A percentile compares a stretch with the other conserved stretches of the same genome.
Evolutionary conservation across 2,113 vertebrate species (phyloP).

Genomic region (Laterallus jamaicensis): DNA sequence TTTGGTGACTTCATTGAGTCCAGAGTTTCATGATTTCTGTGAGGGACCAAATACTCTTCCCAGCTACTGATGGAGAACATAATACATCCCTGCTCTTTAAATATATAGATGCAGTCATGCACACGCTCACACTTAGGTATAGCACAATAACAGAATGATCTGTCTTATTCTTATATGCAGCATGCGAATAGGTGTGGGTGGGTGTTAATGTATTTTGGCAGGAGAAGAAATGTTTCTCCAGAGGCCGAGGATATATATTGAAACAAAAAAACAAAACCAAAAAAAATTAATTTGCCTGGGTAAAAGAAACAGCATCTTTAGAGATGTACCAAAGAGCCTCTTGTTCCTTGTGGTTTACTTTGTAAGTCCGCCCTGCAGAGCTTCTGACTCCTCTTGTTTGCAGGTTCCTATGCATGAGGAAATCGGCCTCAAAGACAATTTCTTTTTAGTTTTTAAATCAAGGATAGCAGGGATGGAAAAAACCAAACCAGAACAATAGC

Average conservation of each 20-base stretch:
- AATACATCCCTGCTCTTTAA: background rate
- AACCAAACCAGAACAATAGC: background rate
- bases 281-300: slow-evolving; percentile 41
- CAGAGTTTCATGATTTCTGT: background rate
- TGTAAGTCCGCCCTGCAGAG: background rate
- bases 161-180: slow-evolving; percentile 19
- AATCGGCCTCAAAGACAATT: background rate
- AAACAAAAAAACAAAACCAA: background rate
- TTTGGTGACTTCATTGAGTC: background rate
- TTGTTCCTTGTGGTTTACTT: background rate
- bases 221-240: slow-evolving; percentile 32
- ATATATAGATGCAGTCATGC: background rate
- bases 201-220: slow-evolving; percentile 40
- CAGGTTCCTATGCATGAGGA: background rate
- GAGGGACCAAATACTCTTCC: background rate
- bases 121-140: background rate
- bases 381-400: background rate
- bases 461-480: background rate
- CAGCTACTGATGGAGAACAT: background rate
- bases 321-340: background rate
- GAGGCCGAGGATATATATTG: background rate
- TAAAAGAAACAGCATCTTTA: background rate
- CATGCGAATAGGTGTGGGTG: slow-evolving; percentile 30
- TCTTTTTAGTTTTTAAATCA: background rate
- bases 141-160: background rate